These are phyloP conservation scores for Oedothorax gibbosus DNA, from an alignment of 1,140 invertebrate species.

Conservation along the genomic window DNA sequence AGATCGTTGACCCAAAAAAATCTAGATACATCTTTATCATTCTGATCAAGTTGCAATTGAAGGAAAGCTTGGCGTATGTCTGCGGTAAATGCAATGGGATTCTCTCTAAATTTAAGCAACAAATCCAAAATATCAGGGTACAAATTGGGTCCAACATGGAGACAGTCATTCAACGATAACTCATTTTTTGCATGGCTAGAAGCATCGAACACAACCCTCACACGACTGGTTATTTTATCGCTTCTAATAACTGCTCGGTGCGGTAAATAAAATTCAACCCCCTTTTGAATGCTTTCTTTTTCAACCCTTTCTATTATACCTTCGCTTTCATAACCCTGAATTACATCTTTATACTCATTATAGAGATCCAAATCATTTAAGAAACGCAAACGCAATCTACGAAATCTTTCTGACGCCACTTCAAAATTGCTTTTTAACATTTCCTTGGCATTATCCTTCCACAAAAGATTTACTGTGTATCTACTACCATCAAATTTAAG, in stretches of 20 bases:
- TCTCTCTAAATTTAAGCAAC: neutral
- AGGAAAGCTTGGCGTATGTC: no score
- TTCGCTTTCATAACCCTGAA: neutral
- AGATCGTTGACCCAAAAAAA: no score
- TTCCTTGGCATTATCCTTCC: neutral
- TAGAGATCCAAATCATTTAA: neutral
- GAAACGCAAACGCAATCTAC: neutral
- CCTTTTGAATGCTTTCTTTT: neutral
- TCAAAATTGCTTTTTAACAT: slow-evolving; percentile 4
- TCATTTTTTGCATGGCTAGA: neutral
- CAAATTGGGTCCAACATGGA: neutral
- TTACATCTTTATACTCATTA: neutral
- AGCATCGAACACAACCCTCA: neutral
- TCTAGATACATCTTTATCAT: no score
- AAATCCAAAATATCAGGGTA: neutral
- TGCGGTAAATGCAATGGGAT: no score
- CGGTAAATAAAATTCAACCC: neutral
- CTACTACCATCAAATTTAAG: neutral
- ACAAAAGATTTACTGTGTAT: neutral
- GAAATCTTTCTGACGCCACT: neutral
- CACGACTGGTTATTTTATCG: neutral
- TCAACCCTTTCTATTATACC: neutral
- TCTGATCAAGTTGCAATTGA: no score
- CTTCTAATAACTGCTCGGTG: neutral
- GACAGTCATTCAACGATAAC: neutral